Base-by-base conservation (phyloP, 92 coral and sea anemone genomes). In the Palythoa grandiflora region DNA sequence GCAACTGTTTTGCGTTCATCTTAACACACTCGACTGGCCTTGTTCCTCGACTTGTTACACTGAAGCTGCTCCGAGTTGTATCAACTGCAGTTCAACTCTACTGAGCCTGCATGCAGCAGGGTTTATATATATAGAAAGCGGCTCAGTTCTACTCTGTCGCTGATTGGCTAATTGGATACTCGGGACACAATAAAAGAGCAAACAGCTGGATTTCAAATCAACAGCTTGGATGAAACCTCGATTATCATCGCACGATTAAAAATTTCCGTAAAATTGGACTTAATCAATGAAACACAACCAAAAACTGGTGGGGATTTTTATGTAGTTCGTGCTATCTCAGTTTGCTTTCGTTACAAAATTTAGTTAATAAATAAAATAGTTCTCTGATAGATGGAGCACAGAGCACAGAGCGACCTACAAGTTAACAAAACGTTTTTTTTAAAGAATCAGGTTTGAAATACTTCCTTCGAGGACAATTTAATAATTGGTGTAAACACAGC, bases 1-100 rank as follows among this genome's bases (percentile, higher is more conserved):
- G 4, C 68, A 78, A 16, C 70, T 78, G 70, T 21, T 53, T 53
- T 44, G 83, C 53, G 38, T 78, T 78, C 83, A 78, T 50, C 78
- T 59, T 12, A 2, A 59, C 66, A 59, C 2, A 14, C 5, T 68
- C 13, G 39, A 21, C 21, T 68, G 11, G 12, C 19, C 73, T 68
- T 6, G 73, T 5, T 20, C 8, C 9, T 68, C 11, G 2, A 59
- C 73, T 68, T 68, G 2, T 8, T 68, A 68, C 66, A 59, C 3
- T 19, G 3, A 10, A 68, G 44, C 11, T 68, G 8, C 15, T 21
- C 8, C 19, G 72, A 17, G 73, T 68, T 68, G 39, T 68, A 21
- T 68, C 39, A 65, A 21, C 21, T 21, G 71, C 71, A 65, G 21
- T 8, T 65, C 5, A 16, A 9, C 9, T 65, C 21, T 15, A 65